Conservation (phyloP, 2,113 vertebrate genomes). For the Thermophis baileyi region DNA sequence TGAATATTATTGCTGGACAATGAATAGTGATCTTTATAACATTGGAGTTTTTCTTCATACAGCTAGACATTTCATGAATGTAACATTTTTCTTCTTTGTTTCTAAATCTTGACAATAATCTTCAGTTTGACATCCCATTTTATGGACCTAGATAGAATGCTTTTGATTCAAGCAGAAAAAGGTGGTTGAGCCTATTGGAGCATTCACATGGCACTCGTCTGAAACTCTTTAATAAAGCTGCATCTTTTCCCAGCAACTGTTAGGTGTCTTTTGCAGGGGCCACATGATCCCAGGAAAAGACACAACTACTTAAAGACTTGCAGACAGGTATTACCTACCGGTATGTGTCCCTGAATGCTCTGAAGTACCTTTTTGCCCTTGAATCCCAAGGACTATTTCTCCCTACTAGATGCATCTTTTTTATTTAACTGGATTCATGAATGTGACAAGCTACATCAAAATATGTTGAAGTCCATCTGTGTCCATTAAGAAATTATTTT, state of each 20-base stretch:
- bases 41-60: neutral
- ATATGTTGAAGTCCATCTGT: too few species aligned
- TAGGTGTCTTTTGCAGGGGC: too few species aligned
- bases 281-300: neutral
- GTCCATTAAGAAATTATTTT: neutral
- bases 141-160: too few species aligned
- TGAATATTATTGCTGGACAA: neutral
- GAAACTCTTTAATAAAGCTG: too few species aligned
- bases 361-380: neutral
- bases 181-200: too few species aligned
- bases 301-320: neutral
- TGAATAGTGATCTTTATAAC: neutral
- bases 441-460: neutral
- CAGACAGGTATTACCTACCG: neutral
- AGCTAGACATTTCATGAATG: neutral
- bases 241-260: too few species aligned
- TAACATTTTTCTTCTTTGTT: neutral
- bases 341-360: neutral
- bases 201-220: too few species aligned
- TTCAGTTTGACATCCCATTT: too few species aligned
- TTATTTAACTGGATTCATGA: neutral
- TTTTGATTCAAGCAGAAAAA: too few species aligned
- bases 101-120: neutral
- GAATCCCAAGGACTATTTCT: neutral
- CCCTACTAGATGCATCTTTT: neutral